Evolutionary conservation across 2,888 invertebrate species (phyloP), one percentile per base, ranked within the genome.

Genomic region (Laspeyria flexula): DNA sequence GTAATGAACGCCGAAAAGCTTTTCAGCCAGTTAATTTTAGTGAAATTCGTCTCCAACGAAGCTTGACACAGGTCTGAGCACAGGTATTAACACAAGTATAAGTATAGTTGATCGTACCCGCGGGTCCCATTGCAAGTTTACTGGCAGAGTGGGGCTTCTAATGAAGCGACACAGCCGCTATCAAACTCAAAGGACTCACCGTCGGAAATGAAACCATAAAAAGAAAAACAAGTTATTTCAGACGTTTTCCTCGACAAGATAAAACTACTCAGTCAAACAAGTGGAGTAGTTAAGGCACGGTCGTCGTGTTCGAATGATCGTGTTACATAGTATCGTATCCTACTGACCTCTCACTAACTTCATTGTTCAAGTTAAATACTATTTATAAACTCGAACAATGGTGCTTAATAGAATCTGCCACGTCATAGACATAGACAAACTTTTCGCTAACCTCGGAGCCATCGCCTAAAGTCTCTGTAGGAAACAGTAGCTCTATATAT

Each of bases 71-170:
- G 74, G 73, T 66, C 69, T 64, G 73, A 72, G 68, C 70, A 63
- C 67, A 74, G 76, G 79, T 82, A 81, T 78, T 82, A 81, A 76
- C 79, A 75, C 71, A 76, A 71, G 78, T 79, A 74, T 84, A 85
- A 83, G 79, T 85, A 75, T 81, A 75, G 83, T 84, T 71, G 81
- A 86, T 87, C 72, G 83, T 70, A 45, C 86, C 75, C 85, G 47
- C 52, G 86, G 80, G 86, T 53, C 75, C 78, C 83, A 80, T 86
- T 77, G 75, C 76, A 76, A 78, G 77, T 80, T 83, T 71, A 67
- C 77, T 71, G 66, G 61, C 53, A 57, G 56, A 68, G 72, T 71
- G 65, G 65, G 72, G 77, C 75, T 66, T 68, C 67, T 63, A 75
- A 63, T 57, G 55, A 49, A 67, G 77, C 77, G 75, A 55, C 42